These are phyloP conservation scores for Pristionchus arcanus DNA, from an alignment of 2,888 invertebrate genomes.

Conservation along the genomic window DNA sequence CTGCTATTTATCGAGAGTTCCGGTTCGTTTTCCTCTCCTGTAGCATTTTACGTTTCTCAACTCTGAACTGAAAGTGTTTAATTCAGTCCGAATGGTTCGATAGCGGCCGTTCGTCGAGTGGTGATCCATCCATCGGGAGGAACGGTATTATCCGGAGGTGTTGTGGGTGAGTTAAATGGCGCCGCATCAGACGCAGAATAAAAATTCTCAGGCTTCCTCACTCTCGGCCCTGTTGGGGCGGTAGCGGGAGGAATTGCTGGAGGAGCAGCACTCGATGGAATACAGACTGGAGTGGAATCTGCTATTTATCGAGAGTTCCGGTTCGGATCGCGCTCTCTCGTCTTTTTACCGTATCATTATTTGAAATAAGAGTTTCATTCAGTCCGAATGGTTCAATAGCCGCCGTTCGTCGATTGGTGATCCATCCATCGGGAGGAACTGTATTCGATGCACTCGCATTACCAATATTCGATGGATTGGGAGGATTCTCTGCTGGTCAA, in stretches of 20 bases:
- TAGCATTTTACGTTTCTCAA: neutral
- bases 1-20: constrained; percentile 22
- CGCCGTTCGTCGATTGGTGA: neutral
- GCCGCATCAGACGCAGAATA: no score
- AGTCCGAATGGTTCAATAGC: constrained; percentile 52
- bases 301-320: constrained; percentile 29
- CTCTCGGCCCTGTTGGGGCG: constrained; percentile 51
- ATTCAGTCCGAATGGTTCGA: constrained; percentile 48
- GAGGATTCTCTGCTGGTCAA: constrained; percentile 44
- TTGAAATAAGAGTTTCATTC: neutral
- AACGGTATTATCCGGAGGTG: constrained; percentile 54
- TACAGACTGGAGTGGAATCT: constrained; percentile 52
- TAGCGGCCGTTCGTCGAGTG: constrained; percentile 39
- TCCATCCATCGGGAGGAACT: constrained; percentile 40
- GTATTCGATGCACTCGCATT: constrained; percentile 48
- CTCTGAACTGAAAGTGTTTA: no score
- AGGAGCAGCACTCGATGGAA: constrained; percentile 55
- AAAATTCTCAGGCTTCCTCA: constrained; percentile 20
- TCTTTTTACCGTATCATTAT: neutral
- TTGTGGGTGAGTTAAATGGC: constrained; percentile 32
- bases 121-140: constrained; percentile 40
- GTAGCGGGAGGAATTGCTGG: constrained; percentile 55
- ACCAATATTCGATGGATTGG: constrained; percentile 50
- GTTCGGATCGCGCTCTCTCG: neutral
- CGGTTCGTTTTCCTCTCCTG: neutral